These are phyloP conservation scores for Drosophila bipectinata DNA, from an alignment of 1,140 invertebrate species.

Conservation along the genomic window DNA sequence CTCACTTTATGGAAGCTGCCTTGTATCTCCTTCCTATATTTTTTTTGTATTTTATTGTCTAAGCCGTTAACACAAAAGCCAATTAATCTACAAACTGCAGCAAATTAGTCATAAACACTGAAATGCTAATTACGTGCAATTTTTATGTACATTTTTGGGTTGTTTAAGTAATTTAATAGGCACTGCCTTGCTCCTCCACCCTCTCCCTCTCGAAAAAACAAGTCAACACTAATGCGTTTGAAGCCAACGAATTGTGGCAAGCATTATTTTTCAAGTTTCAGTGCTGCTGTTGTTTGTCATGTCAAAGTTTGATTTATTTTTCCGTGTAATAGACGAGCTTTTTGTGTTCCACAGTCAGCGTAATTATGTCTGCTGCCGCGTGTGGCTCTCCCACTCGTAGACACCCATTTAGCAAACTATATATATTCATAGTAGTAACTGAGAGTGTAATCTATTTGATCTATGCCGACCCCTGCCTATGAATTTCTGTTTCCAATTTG, in stretches of 20 bases:
- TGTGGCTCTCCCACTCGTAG: conserved; percentile 8
- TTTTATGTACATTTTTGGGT: conserved; percentile 58
- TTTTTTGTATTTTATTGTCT: conserved; percentile 38
- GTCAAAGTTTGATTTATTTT: conserved; percentile 80
- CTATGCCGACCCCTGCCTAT: conserved; percentile 67
- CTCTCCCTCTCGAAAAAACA: background rate
- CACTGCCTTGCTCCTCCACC: conserved; percentile 4
- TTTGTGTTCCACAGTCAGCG: conserved; percentile 45
- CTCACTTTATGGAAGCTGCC: conserved; percentile 22
- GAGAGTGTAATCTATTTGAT: conserved; percentile 76
- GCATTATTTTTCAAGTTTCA: conserved; percentile 42
- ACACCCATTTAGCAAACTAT: background rate
- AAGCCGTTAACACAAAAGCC: conserved; percentile 67
- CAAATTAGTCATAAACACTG: conserved; percentile 75
- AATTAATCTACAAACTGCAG: conserved; percentile 77
- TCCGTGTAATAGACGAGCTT: conserved; percentile 69
- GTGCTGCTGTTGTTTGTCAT: conserved; percentile 40
- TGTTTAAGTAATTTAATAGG: conserved; percentile 65
- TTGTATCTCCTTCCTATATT: background rate
- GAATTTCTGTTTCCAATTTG: conserved; percentile 56
- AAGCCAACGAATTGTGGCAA: conserved; percentile 42
- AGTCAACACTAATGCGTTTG: conserved; percentile 13
- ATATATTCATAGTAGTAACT: conserved; percentile 17
- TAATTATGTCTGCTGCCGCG: conserved; percentile 44
- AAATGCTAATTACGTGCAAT: conserved; percentile 78